phyloP scores from a whole-genome alignment of 2,888 invertebrate species.

The Cephus spinipes region DNA sequence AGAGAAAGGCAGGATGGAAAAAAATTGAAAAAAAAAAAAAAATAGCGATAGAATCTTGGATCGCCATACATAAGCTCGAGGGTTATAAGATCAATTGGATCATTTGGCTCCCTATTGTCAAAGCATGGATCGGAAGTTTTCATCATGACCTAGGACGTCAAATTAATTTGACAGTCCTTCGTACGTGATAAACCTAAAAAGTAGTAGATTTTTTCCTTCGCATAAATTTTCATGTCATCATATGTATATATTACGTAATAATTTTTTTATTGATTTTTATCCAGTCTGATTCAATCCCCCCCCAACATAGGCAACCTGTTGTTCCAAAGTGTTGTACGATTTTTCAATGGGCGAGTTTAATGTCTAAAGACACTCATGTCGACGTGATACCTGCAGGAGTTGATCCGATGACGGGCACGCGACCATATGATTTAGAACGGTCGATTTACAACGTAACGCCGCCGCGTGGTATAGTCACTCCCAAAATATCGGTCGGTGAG shows the following conservation, averaged over 20 bases:
- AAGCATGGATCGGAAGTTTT: neutral
- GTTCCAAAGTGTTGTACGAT: neutral
- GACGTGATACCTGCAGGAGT: neutral
- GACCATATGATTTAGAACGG: constrained; percentile 29
- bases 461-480: neutral
- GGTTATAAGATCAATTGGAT: neutral
- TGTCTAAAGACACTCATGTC: neutral
- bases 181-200: neutral
- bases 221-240: neutral
- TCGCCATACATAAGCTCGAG: neutral
- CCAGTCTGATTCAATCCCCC: neutral
- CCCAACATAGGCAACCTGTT: neutral
- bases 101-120: neutral
- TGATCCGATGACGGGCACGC: neutral
- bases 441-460: constrained; percentile 27
- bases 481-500: constrained; percentile 1
- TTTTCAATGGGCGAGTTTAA: neutral
- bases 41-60: neutral
- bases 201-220: neutral
- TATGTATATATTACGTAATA: neutral
- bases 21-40: neutral
- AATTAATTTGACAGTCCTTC: neutral
- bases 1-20: neutral
- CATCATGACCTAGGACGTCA: neutral
- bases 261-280: neutral